Evolutionary conservation across 2,797 vertebrate genomes (phyloP).

Genomic region (Syngnathus acus): DNA sequence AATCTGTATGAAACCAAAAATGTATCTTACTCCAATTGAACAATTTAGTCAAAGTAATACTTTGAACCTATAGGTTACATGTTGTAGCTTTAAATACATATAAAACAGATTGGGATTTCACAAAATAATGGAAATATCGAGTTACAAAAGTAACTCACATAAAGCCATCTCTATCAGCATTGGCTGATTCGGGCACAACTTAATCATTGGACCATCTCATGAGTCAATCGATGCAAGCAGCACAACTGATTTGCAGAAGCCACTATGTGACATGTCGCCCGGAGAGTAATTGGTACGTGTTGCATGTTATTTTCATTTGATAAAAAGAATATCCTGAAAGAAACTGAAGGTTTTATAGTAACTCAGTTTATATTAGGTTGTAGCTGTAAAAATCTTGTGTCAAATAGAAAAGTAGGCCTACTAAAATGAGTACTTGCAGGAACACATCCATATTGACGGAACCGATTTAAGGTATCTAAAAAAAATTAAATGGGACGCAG

Average conservation of each 20-base stretch:
- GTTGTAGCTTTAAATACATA: not conserved
- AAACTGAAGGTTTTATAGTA: not conserved
- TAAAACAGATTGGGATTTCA: not conserved
- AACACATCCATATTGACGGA: slow-evolving; percentile 16
- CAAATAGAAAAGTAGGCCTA: not conserved
- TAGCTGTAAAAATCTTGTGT: not conserved
- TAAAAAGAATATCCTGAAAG: not conserved
- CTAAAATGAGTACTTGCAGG: not conserved
- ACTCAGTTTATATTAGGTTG: not conserved
- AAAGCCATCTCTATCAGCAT: not conserved
- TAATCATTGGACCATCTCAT: not conserved
- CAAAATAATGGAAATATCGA: not conserved
- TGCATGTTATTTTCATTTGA: not conserved
- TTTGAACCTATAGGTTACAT: not conserved
- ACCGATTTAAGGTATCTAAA: slow-evolving; percentile 21
- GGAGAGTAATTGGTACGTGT: not conserved
- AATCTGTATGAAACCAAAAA: not conserved
- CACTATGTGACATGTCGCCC: not conserved
- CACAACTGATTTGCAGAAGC: not conserved
- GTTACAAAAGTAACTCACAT: not conserved
- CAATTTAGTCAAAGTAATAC: not conserved
- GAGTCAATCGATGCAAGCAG: not conserved
- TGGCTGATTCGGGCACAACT: not conserved
- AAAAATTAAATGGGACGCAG: slow-evolving; percentile 20
- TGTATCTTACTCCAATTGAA: not conserved